phyloP scores from a whole-genome alignment of 2,113 vertebrate genomes.

The Rana temporaria region DNA sequence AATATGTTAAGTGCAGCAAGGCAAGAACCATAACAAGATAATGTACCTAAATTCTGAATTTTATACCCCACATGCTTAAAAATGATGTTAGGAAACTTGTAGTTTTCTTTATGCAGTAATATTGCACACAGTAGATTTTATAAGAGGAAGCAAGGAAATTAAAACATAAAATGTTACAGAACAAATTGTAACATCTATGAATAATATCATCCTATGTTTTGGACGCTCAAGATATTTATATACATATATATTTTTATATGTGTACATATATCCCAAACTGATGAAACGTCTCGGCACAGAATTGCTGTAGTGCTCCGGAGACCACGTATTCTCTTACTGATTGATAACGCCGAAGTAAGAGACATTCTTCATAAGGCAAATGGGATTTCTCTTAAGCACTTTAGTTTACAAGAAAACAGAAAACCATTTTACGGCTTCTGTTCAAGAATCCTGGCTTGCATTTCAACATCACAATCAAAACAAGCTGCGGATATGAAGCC shows the following conservation, averaged over 20 bases:
- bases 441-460: slow-evolving; percentile 3
- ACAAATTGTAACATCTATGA: slow-evolving; percentile 55
- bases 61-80: slow-evolving; percentile 61
- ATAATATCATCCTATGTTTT: slow-evolving; percentile 3
- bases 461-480: slow-evolving; percentile 4
- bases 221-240: slow-evolving; percentile 38
- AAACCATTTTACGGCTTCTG: slow-evolving; percentile 46
- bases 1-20: slow-evolving; percentile 64
- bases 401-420: slow-evolving; percentile 51
- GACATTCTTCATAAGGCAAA: slow-evolving; percentile 55
- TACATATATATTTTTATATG: slow-evolving; percentile 56
- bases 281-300: slow-evolving; percentile 51
- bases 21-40: slow-evolving; percentile 17
- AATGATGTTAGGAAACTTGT: slow-evolving; percentile 60
- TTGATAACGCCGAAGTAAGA: slow-evolving; percentile 14
- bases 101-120: background rate
- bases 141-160: slow-evolving; percentile 54
- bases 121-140: slow-evolving; percentile 31
- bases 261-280: slow-evolving; percentile 50
- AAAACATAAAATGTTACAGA: slow-evolving; percentile 40
- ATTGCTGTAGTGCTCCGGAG: slow-evolving; percentile 56
- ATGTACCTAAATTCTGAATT: slow-evolving; percentile 63
- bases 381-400: slow-evolving; percentile 56
- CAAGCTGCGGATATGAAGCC: background rate
- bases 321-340: slow-evolving; percentile 52